Conservation (phyloP, 2,888 invertebrate genomes). For the Clistopyga incitator region DNA sequence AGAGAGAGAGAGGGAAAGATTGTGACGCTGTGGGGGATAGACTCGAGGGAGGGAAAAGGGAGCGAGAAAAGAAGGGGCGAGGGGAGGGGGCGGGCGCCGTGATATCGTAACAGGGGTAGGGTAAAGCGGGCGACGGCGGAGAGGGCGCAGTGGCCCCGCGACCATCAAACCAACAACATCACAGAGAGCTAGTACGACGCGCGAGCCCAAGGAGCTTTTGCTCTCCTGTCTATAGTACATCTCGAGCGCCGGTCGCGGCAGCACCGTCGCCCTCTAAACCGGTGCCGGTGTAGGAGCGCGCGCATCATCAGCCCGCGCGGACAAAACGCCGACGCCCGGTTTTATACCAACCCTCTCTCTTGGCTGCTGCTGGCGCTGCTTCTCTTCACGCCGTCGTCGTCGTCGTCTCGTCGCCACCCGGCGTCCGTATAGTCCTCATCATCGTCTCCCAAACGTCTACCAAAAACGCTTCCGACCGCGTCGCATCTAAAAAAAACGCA, state of each 20-base stretch:
- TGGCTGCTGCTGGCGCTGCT: slow-evolving; percentile 55
- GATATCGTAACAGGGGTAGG: slow-evolving; percentile 83
- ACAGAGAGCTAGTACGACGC: slow-evolving; percentile 65
- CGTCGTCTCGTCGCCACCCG: slow-evolving; percentile 57
- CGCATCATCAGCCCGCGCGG: slow-evolving; percentile 38
- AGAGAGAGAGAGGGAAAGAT: neutral
- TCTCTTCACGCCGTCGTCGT: slow-evolving; percentile 47
- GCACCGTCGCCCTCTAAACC: slow-evolving; percentile 20
- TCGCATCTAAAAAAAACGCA: neutral
- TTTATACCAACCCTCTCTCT: slow-evolving; percentile 47
- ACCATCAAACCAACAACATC: slow-evolving; percentile 84
- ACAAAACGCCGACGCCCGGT: slow-evolving; percentile 59
- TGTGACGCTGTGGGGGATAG: slow-evolving; percentile 27
- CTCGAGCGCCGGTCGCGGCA: slow-evolving; percentile 16
- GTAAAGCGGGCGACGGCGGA: slow-evolving; percentile 86
- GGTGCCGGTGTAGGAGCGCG: neutral
- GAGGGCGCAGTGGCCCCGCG: slow-evolving; percentile 85
- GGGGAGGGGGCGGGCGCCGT: slow-evolving; percentile 77
- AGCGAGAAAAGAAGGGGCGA: slow-evolving; percentile 78
- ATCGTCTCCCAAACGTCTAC: slow-evolving; percentile 49
- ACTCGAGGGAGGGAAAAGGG: slow-evolving; percentile 6
- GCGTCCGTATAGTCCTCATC: slow-evolving; percentile 56
- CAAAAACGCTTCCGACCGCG: slow-evolving; percentile 24
- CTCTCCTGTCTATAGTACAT: neutral
- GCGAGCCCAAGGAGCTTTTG: slow-evolving; percentile 13